Evolutionary conservation across 2,113 vertebrate species (phyloP), one percentile per base, ranked within the genome.

Genomic region (Oryzias melastigma): DNA sequence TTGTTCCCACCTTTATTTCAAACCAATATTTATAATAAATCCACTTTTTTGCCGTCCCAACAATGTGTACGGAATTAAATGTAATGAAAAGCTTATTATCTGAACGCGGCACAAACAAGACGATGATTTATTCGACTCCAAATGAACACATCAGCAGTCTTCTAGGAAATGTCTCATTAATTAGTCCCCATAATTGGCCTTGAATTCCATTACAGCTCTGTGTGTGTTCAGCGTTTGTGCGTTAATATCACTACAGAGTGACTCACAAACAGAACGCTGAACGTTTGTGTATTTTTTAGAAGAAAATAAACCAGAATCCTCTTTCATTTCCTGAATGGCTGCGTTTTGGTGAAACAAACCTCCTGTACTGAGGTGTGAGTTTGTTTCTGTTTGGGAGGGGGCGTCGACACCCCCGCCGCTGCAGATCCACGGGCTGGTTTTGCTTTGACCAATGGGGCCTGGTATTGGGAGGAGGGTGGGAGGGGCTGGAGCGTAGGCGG

Each of bases 391-490:
- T n/a, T 58, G 60, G 51, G 53, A 56, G 17, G 6, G 10, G 17
- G 59, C 69, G 57, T 60, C 1, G 70, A 79, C 71, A 81, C 63
- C 69, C 65, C 55, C 79, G 78, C 77, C 86, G 77, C 75, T 75
- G 71, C 72, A 67, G 68, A 78, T 82, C 75, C 81, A 77, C 58
- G 63, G 68, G 62, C 78, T 85, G 53, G 75, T 71, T 86, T 71
- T 78, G 52, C 80, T 86, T 88, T 91, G 91, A 91, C 90, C 90
- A 87, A 81, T 89, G 81, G 82, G 51, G 87, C 85, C 73, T 86
- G 69, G 79, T 67, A 67, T 57, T 76, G 78, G 68, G 55, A 42
- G 70, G 51, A 52, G 53, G 73, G 22, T 29, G 35, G 58, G 55
- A 63, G 52, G 25, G 20, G 35, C 8, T 12, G 35, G 10, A 12